Base-by-base conservation (phyloP, 2,888 invertebrate genomes). In the Heliconius cydno region DNA sequence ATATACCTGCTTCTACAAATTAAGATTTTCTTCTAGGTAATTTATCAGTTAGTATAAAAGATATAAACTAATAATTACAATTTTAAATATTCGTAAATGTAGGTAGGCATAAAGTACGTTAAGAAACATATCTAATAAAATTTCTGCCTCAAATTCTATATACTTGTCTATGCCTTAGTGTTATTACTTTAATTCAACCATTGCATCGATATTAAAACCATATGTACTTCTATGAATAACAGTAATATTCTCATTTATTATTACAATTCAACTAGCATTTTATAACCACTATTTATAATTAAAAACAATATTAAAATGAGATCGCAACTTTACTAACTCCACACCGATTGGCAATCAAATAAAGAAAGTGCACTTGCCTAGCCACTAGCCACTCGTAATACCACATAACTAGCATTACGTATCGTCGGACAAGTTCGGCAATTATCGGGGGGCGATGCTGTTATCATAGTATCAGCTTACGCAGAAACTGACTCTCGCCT, bases 391-490 rank as follows among this genome's bases (percentile, higher is more conserved):
- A 52, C 52, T 22, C 19, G 52, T 92, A 92, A 93, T 92, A 92
- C 90, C 90, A 90, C 88, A 90, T 90, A 90, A 90, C 89, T 85
- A 89, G 88, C 87, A 87, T 85, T 87, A 83, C 84, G 83, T 82
- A 82, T 82, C 85, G 86, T 85, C 89, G 89, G 87, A 88, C 92
- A 93, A 94, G 91, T 94, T 94, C 90, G 92, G 93, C 94, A 94
- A 95, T 94, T 94, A 94, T 95, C 91, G 94, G 89, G 93, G 94
- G 93, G 92, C 91, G 92, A 92, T 92, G 92, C 92, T 94, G 95
- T 95, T 95, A 95, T 95, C 95, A 95, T 94, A 95, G 95, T 95
- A 95, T 95, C 95, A 92, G 94, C 95, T 95, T 95, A 95, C 95
- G 92, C 92, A 94, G 94, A 94, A 94, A 94, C 95, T 91, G 95